A percentile compares a stretch with the other conserved stretches of the same genome.
Conservation (phyloP, 2,888 invertebrate species). For the Xylota segnis region DNA sequence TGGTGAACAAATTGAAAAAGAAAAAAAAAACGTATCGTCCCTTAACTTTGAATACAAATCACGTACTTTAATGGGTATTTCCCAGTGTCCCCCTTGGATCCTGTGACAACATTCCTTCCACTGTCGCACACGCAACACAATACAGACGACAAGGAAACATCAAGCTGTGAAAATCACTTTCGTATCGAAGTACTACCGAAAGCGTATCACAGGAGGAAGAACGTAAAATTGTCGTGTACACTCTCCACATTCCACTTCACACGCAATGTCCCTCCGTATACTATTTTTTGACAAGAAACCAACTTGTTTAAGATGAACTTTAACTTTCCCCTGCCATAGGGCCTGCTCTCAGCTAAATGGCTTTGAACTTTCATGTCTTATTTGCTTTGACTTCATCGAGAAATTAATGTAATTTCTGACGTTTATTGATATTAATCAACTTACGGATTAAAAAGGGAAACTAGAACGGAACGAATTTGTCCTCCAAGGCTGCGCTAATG, state of each 20-base stretch:
- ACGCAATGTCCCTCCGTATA: conserved; percentile 22
- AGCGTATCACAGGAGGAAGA: neutral
- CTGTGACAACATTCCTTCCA: conserved; percentile 1
- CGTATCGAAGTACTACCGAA: neutral
- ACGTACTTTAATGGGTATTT: conserved; percentile 40
- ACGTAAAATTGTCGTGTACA: conserved; percentile 20
- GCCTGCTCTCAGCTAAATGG: neutral
- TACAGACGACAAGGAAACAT: conserved; percentile 8
- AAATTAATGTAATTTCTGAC: conserved; percentile 18
- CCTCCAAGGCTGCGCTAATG: neutral
- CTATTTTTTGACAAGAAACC: neutral
- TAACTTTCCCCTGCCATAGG: conserved; percentile 18
- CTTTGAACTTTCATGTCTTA: conserved; percentile 31
- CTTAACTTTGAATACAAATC: conserved; percentile 43
- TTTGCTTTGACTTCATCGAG: conserved; percentile 19
- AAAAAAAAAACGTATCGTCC: conserved; percentile 7
- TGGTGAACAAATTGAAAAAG: conserved; percentile 46
- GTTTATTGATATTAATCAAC: conserved; percentile 47
- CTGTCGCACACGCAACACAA: conserved; percentile 2
- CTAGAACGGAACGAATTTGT: neutral
- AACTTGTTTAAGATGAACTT: conserved; percentile 15
- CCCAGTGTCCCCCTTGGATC: conserved; percentile 14
- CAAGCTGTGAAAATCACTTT: conserved; percentile 12
- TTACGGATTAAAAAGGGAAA: conserved; percentile 6
- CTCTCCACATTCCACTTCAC: neutral